Conservation (phyloP, 2,797 vertebrate genomes). For the Sphenopsis melanotis region DNA sequence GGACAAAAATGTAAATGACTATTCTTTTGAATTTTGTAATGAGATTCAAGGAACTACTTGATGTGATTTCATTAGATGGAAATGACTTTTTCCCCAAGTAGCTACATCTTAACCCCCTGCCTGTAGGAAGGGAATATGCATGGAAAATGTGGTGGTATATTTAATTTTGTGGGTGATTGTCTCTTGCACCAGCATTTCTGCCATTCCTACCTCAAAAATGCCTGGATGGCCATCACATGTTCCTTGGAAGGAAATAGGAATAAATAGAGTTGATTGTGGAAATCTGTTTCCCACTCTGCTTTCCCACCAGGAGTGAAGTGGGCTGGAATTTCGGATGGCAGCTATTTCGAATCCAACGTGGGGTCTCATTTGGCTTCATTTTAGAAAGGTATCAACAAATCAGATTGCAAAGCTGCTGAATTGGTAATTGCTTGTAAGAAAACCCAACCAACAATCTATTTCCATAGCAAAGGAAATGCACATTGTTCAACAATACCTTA, state of each 20-base stretch:
- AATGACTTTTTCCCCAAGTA: not conserved
- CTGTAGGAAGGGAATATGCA: fast-evolving
- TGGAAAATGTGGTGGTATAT: not conserved
- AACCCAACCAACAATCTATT: not conserved
- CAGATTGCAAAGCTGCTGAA: constrained; percentile 40
- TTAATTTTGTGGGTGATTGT: not conserved
- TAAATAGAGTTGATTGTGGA: constrained; percentile 27
- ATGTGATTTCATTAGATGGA: not conserved
- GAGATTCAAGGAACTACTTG: not conserved
- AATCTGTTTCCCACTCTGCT: constrained; percentile 6
- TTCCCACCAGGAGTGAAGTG: not conserved
- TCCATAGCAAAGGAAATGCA: not conserved
- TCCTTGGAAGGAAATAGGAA: not conserved
- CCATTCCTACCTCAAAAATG: not conserved
- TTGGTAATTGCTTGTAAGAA: constrained; percentile 40
- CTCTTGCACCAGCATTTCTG: not conserved
- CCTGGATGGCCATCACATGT: fast-evolving
- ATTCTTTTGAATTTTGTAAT: not conserved
- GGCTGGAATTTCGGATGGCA: constrained; percentile 30
- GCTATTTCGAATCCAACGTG: constrained; percentile 22
- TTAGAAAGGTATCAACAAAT: constrained; percentile 21
- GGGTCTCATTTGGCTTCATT: constrained; percentile 48
- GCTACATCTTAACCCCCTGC: not conserved
- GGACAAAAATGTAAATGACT: not conserved
- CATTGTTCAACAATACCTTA: fast-evolving